Evolutionary conservation across 2,797 vertebrate species (phyloP), one percentile per base, ranked within the genome.

Genomic region (Dallia pectoralis): DNA sequence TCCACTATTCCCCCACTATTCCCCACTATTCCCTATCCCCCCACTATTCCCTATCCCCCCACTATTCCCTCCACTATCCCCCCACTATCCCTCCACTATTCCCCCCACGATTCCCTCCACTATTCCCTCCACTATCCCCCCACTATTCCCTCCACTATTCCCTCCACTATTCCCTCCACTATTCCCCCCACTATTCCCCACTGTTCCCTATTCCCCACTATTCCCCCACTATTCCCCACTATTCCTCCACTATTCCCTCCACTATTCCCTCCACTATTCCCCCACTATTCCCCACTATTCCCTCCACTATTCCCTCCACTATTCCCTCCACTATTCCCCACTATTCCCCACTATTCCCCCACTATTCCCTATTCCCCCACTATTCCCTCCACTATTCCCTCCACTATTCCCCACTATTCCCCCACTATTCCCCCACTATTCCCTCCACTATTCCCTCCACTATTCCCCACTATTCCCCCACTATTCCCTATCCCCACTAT

Each of bases 91-190:
- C 67, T 69, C 71, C n/a, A 19, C 76, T 74, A 48, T 62, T 44
- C 65, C 81, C 70, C 74, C 59, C 70, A 61, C 80, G 71, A 66
- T 86, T 81, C 78, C 75, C 67, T 69, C 71, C n/a, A 19, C 76
- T 74, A 48, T 62, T 44, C 65, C 81, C 70, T 72, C 59, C 70
- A 61, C 36, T 25, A 30, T 82, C 3, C 25, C 25, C 11, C 22
- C 22, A 75, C 79, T 72, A 70, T 79, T 85, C 85, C 81, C 33
- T n/a, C n/a, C 80, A 72, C 82, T 87, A 66, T 86, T 81, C 78
- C 75, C 67, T 69, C 71, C n/a, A 19, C 76, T 74, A 48, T 62
- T 44, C 65, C 81, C 70, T 72, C 59, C 70, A 61, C 82, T 87
- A 66, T 86, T 81, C 78, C 75, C 67, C 67, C 71, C n/a, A 19